Base-by-base conservation (phyloP, 1,140 invertebrate genomes). In the Microplitis mediator region DNA sequence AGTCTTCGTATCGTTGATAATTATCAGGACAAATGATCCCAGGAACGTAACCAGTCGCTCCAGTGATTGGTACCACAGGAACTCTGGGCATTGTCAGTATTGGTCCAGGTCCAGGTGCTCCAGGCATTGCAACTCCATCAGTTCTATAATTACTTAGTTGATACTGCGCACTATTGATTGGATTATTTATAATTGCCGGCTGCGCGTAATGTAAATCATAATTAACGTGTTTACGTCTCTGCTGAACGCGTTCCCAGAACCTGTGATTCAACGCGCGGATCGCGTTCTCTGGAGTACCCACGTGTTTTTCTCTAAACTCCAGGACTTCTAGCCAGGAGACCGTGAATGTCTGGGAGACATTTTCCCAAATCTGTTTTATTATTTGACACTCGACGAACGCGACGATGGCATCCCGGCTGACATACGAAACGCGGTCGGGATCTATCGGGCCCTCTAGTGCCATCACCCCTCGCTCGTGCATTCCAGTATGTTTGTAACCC, bases 311-410 rank as follows among this genome's bases (percentile, higher is more conserved):
- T 1, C 93, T 88, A 81, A 91, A 91, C 58, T 91, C 87, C 65
- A 92, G 81, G 5, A 94, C 89, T 71, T 94, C 92, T 23, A 89
- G 76, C 91, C 92, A 93, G 2, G 88, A 89, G 67, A 90, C 83
- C 23, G 85, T 86, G 71, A 85, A 89, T 3, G 81, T 86, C 70
- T 83, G 81, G 5, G 88, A 86, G 2, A 92, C 87, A 52, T 87
- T 88, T 79, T 91, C 89, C 88, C 89, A 91, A 72, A 92, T 90
- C 75, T 90, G 85, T 14, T 89, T 89, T 84, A 92, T 88, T 78
- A 92, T 91, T 89, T 90, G 92, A 81, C 94, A 96, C 86, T 97
- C 95, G 51, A 94, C 94, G 85, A 94, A 94, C 23, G 95, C 95
- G n/a, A 95, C 91, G 72, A 96, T 90, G 3, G 94, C 94, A 85